Evolutionary conservation across 2,888 invertebrate species (phyloP).

Genomic region (Latrodectus hesperus): DNA sequence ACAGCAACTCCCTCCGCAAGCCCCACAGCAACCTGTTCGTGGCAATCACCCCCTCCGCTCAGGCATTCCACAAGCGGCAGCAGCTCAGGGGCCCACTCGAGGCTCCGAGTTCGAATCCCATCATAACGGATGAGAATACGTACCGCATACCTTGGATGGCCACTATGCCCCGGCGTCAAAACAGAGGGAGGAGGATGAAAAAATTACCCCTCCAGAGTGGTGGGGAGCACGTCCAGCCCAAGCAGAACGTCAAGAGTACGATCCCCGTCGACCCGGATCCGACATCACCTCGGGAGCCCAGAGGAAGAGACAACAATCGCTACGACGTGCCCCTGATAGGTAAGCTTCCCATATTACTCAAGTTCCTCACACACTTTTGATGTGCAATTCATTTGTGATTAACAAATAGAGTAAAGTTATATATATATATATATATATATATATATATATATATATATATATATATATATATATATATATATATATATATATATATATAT

Average conservation of each 20-base stretch:
- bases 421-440: too few species aligned
- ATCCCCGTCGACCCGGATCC: constrained; percentile 40
- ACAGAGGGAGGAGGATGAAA: constrained; percentile 44
- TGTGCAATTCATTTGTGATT: too few species aligned
- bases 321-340: constrained; percentile 63
- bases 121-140: constrained; percentile 22
- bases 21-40: constrained; percentile 47
- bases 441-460: too few species aligned
- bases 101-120: not conserved
- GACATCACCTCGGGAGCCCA: constrained; percentile 45
- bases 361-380: too few species aligned
- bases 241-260: constrained; percentile 33
- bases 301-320: constrained; percentile 55
- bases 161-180: constrained; percentile 39
- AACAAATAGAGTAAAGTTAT: too few species aligned
- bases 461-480: too few species aligned
- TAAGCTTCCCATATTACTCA: constrained; percentile 15
- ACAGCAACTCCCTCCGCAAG: constrained; percentile 3
- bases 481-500: too few species aligned
- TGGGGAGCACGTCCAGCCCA: constrained; percentile 33
- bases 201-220: constrained; percentile 34
- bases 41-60: constrained; percentile 28
- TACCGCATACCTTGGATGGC: constrained; percentile 48
- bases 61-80: constrained; percentile 25
- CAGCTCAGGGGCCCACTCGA: not conserved